These are phyloP conservation scores for Recurvirostra avosetta DNA, from an alignment of 2,113 vertebrate species.

Conservation along the genomic window DNA sequence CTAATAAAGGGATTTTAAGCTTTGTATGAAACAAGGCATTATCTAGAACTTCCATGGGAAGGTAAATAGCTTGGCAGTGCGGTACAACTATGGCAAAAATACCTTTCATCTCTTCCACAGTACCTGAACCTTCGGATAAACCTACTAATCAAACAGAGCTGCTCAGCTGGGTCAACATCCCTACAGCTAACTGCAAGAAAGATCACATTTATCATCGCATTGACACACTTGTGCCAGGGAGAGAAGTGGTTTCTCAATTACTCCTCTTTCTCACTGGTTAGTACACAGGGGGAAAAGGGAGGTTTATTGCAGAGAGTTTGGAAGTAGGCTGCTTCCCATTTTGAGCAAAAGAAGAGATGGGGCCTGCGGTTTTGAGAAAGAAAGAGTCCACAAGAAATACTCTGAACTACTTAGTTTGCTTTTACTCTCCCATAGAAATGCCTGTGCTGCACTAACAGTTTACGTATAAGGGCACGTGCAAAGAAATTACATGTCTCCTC, in stretches of 20 bases:
- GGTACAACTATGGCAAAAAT: background rate
- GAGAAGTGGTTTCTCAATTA: background rate
- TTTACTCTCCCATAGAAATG: background rate
- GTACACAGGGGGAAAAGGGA: background rate
- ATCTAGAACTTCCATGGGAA: background rate
- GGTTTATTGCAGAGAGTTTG: background rate
- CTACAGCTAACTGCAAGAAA: background rate
- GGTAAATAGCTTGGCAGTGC: background rate
- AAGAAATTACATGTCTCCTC: background rate
- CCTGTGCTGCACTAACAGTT: background rate
- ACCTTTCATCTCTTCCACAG: background rate
- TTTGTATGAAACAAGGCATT: background rate
- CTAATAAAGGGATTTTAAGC: background rate
- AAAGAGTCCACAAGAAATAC: background rate
- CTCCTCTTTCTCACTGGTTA: background rate
- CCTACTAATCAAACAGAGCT: background rate
- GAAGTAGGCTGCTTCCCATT: background rate
- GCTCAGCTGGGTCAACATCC: background rate
- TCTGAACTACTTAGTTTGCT: background rate
- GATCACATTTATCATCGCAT: background rate
- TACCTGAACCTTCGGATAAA: background rate
- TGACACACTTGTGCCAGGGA: background rate
- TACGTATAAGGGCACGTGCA: rapidly evolving
- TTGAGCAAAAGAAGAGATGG: background rate
- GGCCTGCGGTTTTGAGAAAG: background rate